phyloP scores from a whole-genome alignment of 2,888 invertebrate species.

The Brachyopa scutellaris region DNA sequence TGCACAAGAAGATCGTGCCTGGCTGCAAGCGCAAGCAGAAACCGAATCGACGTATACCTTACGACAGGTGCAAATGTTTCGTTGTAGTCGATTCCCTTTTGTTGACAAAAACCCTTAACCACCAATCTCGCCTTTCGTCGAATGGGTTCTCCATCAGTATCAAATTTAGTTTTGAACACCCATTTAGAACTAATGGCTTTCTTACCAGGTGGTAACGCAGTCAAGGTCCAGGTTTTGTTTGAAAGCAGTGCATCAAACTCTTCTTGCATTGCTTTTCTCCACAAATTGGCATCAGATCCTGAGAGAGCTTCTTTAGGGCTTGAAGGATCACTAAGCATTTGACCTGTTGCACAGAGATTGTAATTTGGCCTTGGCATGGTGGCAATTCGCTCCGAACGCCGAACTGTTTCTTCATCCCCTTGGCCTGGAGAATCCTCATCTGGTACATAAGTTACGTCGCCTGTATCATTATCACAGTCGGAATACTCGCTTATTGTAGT shows the following conservation, averaged over 20 bases:
- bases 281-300: slow-evolving; percentile 24
- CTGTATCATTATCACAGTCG: slow-evolving; percentile 15
- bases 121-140: slow-evolving; percentile 59
- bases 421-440: slow-evolving; percentile 11
- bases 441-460: slow-evolving; percentile 19
- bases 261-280: slow-evolving; percentile 33
- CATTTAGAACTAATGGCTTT: slow-evolving; percentile 51
- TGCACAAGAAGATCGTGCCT: slow-evolving; percentile 59
- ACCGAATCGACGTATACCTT: too few relatives aligned
- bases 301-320: slow-evolving; percentile 32
- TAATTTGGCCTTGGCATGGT: slow-evolving; percentile 4
- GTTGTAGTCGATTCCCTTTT: slow-evolving; percentile 61
- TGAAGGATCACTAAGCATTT: not conserved
- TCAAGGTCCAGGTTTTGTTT: slow-evolving; percentile 48
- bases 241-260: slow-evolving; percentile 31
- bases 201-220: slow-evolving; percentile 35
- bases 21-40: slow-evolving; percentile 45
- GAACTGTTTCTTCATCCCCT: slow-evolving; percentile 8
- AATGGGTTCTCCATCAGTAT: slow-evolving; percentile 30
- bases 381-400: slow-evolving; percentile 18
- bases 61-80: too few relatives aligned
- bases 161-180: slow-evolving; percentile 61
- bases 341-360: slow-evolving; percentile 5
- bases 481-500: slow-evolving; percentile 10
- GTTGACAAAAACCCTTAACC: slow-evolving; percentile 52